Evolutionary conservation across 2,888 invertebrate species (phyloP), one percentile per base, ranked within the genome.

Genomic region (Heterodera filipjevi): DNA sequence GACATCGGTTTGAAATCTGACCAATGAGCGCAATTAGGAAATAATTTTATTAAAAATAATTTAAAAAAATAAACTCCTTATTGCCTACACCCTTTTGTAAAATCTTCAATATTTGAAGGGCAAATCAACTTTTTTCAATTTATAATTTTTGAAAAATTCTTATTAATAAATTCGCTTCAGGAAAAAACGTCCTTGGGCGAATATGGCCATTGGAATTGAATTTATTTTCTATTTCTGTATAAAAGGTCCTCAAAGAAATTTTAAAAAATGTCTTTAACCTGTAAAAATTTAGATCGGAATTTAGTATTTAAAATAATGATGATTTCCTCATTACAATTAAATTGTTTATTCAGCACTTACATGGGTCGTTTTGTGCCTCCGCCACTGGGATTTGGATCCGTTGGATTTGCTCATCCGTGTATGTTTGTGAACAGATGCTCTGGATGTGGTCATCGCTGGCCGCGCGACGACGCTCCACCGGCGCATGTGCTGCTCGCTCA

Each of bases 361-460:
- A 78, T 76, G 87, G 88, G 84, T 89, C 89, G 71, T 82, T 75
- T n/a, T 84, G 35, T 0, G 89, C 89, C 59, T 89, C 83, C 10
- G 85, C 82, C 27, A 89, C 89, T 12, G 89, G 89, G 59, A 89
- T 87, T 74, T 87, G 81, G 75, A 87, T 85, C 30, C 80, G 81
- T 19, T 80, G 71, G 53, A 87, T 84, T 71, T 83, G 79, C 71
- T 85, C 84, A 22, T 84, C 85, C 2, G 53, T 75, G 68, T 75
- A 75, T 30, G 44, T 75, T 39, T 75, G 75, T 16, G 75, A 75
- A 32, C 75, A 75, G 12, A 75, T 75, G 22, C 75, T 75, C 30
- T 75, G 75, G 74, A 88, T 86, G 81, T 86, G 87, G 78, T 88
- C 88, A 77, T 88, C 88, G 46, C 82, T 82, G 73, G 81, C 81